Percentiles rank a stretch among this genome's conserved stretches.
phyloP scores from a whole-genome alignment of 2,797 vertebrate genomes.

The Pachyuromys duprasi region DNA sequence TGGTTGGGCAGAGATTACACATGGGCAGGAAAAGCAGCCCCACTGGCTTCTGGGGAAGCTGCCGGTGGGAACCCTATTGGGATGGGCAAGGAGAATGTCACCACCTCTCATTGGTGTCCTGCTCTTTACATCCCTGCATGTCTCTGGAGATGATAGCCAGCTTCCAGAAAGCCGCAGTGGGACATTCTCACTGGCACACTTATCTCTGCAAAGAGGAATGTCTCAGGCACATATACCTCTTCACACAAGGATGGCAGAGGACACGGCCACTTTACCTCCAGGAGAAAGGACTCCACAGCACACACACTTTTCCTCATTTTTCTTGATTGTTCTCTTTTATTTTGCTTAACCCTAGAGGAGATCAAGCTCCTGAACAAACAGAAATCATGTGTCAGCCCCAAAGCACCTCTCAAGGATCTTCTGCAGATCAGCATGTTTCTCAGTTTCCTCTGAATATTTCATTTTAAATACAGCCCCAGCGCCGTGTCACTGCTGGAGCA shows the following conservation, averaged over 20 bases:
- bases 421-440: fast-evolving
- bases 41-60: neutral
- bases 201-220: no score
- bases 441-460: neutral
- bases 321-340: no score
- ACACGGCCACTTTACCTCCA: no score
- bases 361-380: neutral
- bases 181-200: no score
- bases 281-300: no score
- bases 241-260: no score
- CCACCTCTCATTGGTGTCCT: neutral
- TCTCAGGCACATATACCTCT: no score
- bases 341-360: no score
- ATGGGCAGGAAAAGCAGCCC: neutral
- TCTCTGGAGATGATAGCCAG: neutral
- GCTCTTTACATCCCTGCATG: neutral
- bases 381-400: neutral
- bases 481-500: neutral
- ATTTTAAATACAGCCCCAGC: neutral
- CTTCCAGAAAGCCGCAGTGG: fast-evolving
- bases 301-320: no score
- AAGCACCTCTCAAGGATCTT: no score
- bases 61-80: neutral
- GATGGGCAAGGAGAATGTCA: neutral
- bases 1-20: neutral